Evolutionary conservation across 2,113 vertebrate genomes (phyloP).

Genomic region (Heloderma charlesbogerti): DNA sequence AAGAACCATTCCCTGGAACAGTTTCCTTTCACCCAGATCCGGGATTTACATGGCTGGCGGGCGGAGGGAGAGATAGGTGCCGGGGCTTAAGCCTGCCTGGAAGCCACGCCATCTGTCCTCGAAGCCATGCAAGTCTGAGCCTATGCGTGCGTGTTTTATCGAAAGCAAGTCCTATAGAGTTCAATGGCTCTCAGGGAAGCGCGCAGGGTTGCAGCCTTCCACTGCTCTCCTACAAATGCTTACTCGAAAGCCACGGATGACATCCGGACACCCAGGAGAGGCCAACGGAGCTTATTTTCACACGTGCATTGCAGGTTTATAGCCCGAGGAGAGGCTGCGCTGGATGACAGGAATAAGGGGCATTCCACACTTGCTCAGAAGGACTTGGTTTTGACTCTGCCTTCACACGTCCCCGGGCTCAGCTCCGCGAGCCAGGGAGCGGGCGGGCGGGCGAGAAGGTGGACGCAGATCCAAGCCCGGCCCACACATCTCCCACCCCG

Average conservation of each 20-base stretch:
- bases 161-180: background rate
- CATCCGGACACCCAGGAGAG: background rate
- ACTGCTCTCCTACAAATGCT: background rate
- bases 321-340: background rate
- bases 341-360: background rate
- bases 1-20: too few relatives aligned
- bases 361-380: background rate
- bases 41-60: too few relatives aligned
- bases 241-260: background rate
- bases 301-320: too few relatives aligned
- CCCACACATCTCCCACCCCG: background rate
- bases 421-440: too few relatives aligned
- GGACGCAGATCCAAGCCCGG: background rate
- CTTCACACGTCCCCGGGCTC: background rate
- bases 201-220: background rate
- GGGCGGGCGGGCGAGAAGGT: too few relatives aligned
- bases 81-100: background rate
- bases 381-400: rapidly evolving
- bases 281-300: background rate
- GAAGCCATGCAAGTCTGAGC: background rate
- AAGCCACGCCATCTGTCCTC: background rate
- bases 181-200: background rate
- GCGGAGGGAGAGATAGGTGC: background rate
- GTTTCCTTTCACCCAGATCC: too few relatives aligned
- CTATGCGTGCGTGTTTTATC: background rate